These are phyloP conservation scores for Darevskia nairensis DNA, from an alignment of 2,797 vertebrate genomes.

Conservation along the genomic window DNA sequence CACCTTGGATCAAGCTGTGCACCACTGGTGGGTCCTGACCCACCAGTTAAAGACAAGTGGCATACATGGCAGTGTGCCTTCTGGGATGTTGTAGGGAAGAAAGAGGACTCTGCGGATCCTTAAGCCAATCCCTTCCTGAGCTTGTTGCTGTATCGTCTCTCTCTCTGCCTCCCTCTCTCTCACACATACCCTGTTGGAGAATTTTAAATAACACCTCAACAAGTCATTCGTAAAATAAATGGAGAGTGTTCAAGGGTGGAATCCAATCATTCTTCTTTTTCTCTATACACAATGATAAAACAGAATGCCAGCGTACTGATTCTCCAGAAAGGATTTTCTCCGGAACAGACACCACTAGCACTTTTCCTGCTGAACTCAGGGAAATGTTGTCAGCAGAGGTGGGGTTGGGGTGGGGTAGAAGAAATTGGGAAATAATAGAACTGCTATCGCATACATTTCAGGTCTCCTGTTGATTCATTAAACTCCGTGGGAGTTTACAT, in stretches of 20 bases:
- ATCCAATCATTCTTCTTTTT: conserved; percentile 16
- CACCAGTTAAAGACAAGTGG: too few species aligned
- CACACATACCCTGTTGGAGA: not conserved
- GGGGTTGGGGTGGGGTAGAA: not conserved
- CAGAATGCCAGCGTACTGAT: not conserved
- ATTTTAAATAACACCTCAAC: conserved; percentile 20
- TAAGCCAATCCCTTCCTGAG: not conserved
- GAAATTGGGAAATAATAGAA: not conserved
- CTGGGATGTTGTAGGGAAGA: not conserved
- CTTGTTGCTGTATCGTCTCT: not conserved
- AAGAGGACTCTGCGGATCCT: not conserved
- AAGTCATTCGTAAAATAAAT: conserved; percentile 36
- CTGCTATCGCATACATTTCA: not conserved
- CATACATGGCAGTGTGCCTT: not conserved
- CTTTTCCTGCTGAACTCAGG: conserved; percentile 25
- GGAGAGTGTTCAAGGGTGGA: conserved; percentile 8
- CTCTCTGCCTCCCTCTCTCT: not conserved
- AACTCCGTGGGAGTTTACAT: conserved; percentile 42
- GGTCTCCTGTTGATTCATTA: conserved; percentile 57
- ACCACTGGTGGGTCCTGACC: too few species aligned
- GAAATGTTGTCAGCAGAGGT: conserved; percentile 1
- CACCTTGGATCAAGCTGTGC: too few species aligned
- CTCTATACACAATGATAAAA: conserved; percentile 33
- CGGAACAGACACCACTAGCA: not conserved
- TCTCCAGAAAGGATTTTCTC: conserved; percentile 13